Base-by-base conservation (phyloP, 2,888 invertebrate genomes). In the Blastobasis adustella region DNA sequence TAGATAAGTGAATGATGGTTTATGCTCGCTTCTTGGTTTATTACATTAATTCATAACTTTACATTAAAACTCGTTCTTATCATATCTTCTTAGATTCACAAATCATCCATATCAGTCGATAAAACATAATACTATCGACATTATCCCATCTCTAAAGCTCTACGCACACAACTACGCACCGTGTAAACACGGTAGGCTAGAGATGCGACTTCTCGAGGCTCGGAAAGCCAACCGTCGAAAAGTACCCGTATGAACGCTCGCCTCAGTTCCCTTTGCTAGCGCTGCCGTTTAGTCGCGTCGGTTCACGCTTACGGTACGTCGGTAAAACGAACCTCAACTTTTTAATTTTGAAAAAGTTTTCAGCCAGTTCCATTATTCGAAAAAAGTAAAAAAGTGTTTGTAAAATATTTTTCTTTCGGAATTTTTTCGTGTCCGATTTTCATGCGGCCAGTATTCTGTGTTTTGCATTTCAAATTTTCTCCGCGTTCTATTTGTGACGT, bases 211-310 rank as follows among this genome's bases (percentile, higher is more conserved):
- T 43, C 37, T 37, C 47, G 63, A 60, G 56, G 67, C 69, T 73
- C 73, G 69, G 61, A 76, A 75, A 73, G 69, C 73, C 44, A 74
- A 64, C 71, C 76, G 69, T 69, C 59, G 74, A 74, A 76, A 78
- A 79, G 74, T 74, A 73, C 69, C 74, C 73, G 67, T 72, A 71
- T 67, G 65, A 69, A 75, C 59, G 55, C 57, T 58, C 65, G 65
- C 66, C 68, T 73, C 73, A 79, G 82, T 76, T 70, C 59, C 68
- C 66, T 68, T 65, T 70, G 63, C 71, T 73, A 72, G 66, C 73
- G 79, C 71, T 68, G 55, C 63, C 58, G 66, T 60, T 57, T 51
- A 65, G 76, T 70, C 76, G 79, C 68, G 72, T 76, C 55, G 57
- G 54, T 71, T 56, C 67, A 65, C 67, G 23, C 23, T 23, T 59